Base-by-base conservation (phyloP, 2,888 invertebrate genomes). In the Stictocephala bisonia region DNA sequence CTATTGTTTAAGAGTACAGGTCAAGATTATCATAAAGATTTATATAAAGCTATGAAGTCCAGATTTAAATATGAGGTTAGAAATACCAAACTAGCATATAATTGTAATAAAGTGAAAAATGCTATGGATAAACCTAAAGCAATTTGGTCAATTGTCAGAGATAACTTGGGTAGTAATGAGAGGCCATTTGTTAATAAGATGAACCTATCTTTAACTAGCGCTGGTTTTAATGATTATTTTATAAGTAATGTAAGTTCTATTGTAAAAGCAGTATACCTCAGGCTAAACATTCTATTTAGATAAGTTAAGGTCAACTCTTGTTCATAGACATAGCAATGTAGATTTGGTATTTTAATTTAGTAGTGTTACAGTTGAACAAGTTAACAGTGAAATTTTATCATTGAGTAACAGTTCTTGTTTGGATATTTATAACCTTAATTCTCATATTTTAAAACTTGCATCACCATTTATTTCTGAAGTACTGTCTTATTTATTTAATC, bases 151-250 rank as follows among this genome's bases (percentile, higher is more conserved):
- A 44, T 44, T 9, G 44, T 44, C 15, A 44, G 15, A 9, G 44
- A 44, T 44, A 44, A 15, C 7, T n/a, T 44, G 15, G 44, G 44
- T 44, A 15, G 9, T 44, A 44, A 4, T 44, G 44, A 44, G 15
- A 15, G 44, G n/a, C 15, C 44, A 4, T 15, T 15, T 44, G 44
- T 44, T 44, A 44, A 44, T 44, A 44, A 44, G 44, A 4, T 44
- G 4, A 15, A 44, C 44, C 15, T 15, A 44, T n/a, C 44, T 15
- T n/a, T 44, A 44, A 44, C 44, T 44, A 44, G 44, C 7, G 15
- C 44, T 44, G 44, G 44, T 44, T 44, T 44, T 44, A 44, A 44
- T 44, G 15, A 44, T 15, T 44, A n/a, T n/a, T 44, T 44, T 44
- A n/a, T 44, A 9, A 44, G 15, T 44, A 6, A 44, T n/a, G 44